Conservation (phyloP, 2,888 invertebrate genomes). For the Ectropis crepuscularia region DNA sequence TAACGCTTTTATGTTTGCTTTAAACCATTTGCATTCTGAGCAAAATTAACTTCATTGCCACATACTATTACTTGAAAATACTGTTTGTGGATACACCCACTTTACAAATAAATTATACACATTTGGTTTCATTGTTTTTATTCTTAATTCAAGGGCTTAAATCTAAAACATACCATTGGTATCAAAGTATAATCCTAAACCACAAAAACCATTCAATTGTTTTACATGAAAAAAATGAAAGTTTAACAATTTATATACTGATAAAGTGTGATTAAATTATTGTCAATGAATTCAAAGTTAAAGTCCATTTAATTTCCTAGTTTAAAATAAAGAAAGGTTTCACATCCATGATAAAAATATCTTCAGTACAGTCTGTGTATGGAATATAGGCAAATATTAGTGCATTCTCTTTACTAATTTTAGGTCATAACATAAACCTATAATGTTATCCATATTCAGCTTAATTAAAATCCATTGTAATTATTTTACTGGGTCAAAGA, state of each 20-base stretch:
- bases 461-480: conserved; percentile 62
- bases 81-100: conserved; percentile 1
- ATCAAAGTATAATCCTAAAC: conserved; percentile 45
- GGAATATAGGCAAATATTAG: conserved; percentile 12
- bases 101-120: conserved; percentile 67
- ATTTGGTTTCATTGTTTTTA: conserved; percentile 69
- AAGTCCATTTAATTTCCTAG: conserved; percentile 12
- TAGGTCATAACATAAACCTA: conserved; percentile 17
- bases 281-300: conserved; percentile 25
- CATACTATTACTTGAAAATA: neutral
- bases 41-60: too few relatives aligned
- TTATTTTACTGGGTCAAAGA: conserved; percentile 60
- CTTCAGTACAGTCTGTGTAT: conserved; percentile 19
- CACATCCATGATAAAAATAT: conserved; percentile 13
- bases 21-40: too few relatives aligned
- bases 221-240: conserved; percentile 50
- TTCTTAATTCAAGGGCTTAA: conserved; percentile 66
- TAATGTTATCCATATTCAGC: conserved; percentile 56
- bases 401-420: conserved; percentile 23
- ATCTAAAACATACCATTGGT: conserved; percentile 62
- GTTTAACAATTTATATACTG: conserved; percentile 32
- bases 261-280: conserved; percentile 20
- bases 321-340: conserved; percentile 1
- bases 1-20: too few relatives aligned
- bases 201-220: conserved; percentile 48